Percentiles rank a stretch among this genome's conserved stretches.
Conservation (phyloP, 2,797 vertebrate species). For the Bovichtus variegatus region DNA sequence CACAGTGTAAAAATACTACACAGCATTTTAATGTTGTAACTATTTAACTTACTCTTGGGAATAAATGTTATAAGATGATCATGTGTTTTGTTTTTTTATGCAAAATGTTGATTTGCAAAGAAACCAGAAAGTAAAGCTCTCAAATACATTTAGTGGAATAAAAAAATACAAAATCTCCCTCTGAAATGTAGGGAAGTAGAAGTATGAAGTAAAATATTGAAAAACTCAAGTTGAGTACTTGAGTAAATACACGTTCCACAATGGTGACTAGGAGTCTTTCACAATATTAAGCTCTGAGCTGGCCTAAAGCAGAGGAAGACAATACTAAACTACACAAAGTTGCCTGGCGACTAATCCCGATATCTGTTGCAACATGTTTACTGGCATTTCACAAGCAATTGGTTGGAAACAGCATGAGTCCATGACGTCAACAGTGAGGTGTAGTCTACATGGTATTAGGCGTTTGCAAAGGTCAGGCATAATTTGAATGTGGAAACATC, state of each 20-base stretch:
- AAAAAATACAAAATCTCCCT: neutral
- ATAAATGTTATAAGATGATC: neutral
- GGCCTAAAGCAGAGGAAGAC: neutral
- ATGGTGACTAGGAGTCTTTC: neutral
- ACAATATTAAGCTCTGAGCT: neutral
- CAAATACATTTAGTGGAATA: neutral
- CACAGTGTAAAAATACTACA: neutral
- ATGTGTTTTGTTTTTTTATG: neutral
- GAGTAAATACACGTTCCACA: neutral
- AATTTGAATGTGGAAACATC: slow-evolving; percentile 16
- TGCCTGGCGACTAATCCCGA: slow-evolving; percentile 13
- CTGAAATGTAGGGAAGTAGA: neutral
- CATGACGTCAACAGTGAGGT: neutral
- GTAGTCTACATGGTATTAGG: neutral
- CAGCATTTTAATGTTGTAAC: neutral
- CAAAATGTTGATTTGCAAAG: neutral
- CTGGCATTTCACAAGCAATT: neutral
- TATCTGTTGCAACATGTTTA: slow-evolving; percentile 29
- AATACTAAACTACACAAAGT: neutral
- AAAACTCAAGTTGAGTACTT: neutral
- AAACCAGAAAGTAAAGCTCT: neutral
- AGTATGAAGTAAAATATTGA: neutral
- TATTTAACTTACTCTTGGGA: neutral
- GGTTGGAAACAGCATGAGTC: neutral
- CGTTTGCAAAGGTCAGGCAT: neutral